These are phyloP conservation scores for Neodiprion virginianus DNA, from an alignment of 1,140 invertebrate genomes.

Conservation along the genomic window DNA sequence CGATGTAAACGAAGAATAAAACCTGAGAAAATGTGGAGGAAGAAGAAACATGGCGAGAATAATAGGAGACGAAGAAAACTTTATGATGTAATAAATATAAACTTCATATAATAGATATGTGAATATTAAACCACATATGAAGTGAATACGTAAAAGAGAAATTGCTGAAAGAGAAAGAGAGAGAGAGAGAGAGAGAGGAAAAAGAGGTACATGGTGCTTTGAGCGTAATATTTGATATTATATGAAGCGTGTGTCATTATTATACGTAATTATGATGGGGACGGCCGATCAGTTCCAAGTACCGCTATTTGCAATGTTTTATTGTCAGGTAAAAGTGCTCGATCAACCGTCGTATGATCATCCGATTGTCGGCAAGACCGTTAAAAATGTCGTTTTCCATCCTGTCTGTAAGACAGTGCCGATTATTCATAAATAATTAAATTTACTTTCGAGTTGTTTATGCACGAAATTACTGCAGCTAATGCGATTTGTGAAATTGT, in stretches of 20 bases:
- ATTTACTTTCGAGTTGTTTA: background rate
- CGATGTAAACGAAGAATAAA: no score
- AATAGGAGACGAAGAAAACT: no score
- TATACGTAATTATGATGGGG: background rate
- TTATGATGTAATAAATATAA: no score
- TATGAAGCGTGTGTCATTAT: background rate
- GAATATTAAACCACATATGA: no score
- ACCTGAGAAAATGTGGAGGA: no score
- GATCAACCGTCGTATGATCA: no score
- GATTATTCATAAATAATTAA: background rate
- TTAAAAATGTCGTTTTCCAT: background rate
- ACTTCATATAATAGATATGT: no score
- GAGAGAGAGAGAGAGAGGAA: conserved; percentile 9
- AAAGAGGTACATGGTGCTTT: background rate
- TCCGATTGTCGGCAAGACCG: background rate
- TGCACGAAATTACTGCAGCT: no score
- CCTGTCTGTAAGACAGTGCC: no score
- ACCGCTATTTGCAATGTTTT: background rate
- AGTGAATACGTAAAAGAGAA: no score
- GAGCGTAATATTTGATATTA: background rate
- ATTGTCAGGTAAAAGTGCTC: no score
- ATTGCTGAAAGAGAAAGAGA: conserved; percentile 20
- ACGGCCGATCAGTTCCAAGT: background rate
- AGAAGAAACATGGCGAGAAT: no score
- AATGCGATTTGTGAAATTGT: background rate